Conservation (phyloP, 2,888 invertebrate genomes). For the Lasiommata megera region DNA sequence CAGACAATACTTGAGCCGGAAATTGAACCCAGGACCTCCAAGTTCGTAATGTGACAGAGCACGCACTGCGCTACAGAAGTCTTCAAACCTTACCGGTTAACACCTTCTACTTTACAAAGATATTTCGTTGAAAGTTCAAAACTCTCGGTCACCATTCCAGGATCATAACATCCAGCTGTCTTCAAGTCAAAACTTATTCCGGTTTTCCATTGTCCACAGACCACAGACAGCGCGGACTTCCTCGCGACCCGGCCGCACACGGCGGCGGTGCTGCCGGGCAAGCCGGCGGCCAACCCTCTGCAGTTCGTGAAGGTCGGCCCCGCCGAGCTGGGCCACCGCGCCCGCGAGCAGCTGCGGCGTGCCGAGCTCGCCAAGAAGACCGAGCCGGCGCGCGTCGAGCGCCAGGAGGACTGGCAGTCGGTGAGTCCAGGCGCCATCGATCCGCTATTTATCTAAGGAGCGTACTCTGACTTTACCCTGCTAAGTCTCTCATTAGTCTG, state of each 20-base stretch:
- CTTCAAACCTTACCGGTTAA: too few species aligned
- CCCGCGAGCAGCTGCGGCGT: slow-evolving; percentile 91
- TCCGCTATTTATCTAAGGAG: too few species aligned
- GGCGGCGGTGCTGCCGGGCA: slow-evolving; percentile 87
- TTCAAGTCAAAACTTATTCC: background rate
- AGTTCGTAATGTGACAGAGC: too few species aligned
- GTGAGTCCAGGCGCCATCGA: slow-evolving; percentile 84
- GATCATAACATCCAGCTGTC: too few species aligned
- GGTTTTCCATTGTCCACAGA: slow-evolving; percentile 48
- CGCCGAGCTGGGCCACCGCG: slow-evolving; percentile 91
- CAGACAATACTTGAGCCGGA: too few species aligned
- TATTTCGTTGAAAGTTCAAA: too few species aligned
- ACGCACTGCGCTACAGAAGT: too few species aligned
- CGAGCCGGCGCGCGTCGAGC: slow-evolving; percentile 89
- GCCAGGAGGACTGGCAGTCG: slow-evolving; percentile 95
- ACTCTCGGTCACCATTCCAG: too few species aligned
- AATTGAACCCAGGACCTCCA: too few species aligned
- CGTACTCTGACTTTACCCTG: too few species aligned
- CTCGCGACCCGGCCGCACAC: slow-evolving; percentile 74
- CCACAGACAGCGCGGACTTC: slow-evolving; percentile 77
- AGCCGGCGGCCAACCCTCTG: slow-evolving; percentile 92
- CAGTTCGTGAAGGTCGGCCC: slow-evolving; percentile 95
- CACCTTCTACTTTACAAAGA: too few species aligned
- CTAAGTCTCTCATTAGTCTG: too few species aligned
- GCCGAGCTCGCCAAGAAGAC: slow-evolving; percentile 92